These are phyloP conservation scores for Protonemura montana DNA, from an alignment of 2,888 invertebrate species.

Conservation along the genomic window DNA sequence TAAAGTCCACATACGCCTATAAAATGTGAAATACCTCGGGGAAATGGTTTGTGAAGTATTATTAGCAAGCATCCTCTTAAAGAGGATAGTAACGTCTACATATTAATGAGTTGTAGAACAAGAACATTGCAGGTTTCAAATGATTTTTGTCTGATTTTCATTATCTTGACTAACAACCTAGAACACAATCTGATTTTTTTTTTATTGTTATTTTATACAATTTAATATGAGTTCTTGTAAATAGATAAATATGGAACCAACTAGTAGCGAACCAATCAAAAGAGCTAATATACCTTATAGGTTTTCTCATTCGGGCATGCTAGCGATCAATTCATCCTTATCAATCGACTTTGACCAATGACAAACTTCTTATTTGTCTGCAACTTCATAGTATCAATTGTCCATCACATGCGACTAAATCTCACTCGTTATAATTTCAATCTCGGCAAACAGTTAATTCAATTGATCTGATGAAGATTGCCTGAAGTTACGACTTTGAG, in stretches of 20 bases:
- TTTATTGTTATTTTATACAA: not conserved
- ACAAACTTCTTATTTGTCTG: not conserved
- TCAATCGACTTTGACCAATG: not conserved
- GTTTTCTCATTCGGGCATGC: not conserved
- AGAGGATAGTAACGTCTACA: not conserved
- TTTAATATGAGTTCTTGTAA: not conserved
- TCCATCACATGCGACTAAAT: not conserved
- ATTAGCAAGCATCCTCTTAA: not conserved
- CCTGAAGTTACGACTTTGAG: not conserved
- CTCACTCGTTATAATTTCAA: not conserved
- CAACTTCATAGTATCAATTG: not conserved
- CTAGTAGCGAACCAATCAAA: no score
- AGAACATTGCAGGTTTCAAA: not conserved
- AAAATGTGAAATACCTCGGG: not conserved
- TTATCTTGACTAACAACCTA: not conserved
- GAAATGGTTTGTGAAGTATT: not conserved
- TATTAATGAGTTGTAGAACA: not conserved
- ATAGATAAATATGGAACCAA: not conserved
- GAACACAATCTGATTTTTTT: not conserved
- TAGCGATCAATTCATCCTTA: not conserved
- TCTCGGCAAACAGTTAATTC: not conserved
- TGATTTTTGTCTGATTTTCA: not conserved
- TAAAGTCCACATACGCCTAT: slow-evolving; percentile 27
- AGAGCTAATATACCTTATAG: not conserved
- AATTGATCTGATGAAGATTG: not conserved